Evolutionary conservation across 1,140 invertebrate genomes (phyloP).

Genomic region (Choristoneura fumiferana): DNA sequence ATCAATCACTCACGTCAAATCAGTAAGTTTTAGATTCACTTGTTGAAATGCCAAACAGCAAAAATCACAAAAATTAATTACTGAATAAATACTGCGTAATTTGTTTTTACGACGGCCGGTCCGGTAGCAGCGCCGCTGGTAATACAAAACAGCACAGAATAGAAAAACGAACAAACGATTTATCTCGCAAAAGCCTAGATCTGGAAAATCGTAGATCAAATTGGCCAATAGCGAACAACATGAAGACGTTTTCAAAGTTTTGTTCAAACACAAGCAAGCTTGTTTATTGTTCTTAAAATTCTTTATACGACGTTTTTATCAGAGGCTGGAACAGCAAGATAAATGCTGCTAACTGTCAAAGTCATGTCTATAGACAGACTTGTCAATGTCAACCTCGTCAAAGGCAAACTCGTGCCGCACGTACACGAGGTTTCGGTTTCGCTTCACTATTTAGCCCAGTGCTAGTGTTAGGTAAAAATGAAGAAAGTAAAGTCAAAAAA

Average conservation of each 20-base stretch:
- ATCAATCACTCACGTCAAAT: too few species aligned
- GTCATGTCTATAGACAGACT: background rate
- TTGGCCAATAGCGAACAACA: background rate
- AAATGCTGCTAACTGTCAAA: background rate
- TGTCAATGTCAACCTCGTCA: conserved; percentile 12
- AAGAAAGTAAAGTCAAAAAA: background rate
- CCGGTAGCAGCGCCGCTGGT: background rate
- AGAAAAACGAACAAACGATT: background rate
- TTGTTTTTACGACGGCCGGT: conserved; percentile 2
- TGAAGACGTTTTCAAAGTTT: background rate
- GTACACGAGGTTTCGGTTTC: background rate
- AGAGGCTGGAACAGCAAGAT: too few species aligned
- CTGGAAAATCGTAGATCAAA: background rate
- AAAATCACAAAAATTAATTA: too few species aligned
- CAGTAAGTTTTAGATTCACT: background rate
- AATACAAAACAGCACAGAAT: background rate
- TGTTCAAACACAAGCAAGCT: background rate
- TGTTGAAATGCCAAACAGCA: background rate
- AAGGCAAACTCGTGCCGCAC: too few species aligned
- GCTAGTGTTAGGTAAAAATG: background rate
- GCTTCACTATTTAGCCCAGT: background rate
- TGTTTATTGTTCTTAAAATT: too few species aligned
- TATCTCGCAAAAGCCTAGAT: conserved; percentile 1
- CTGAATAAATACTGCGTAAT: background rate
- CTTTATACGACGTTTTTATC: too few species aligned